These are phyloP conservation scores for Macrochelys suwanniensis DNA, from an alignment of 2,797 vertebrate genomes.

Conservation along the genomic window DNA sequence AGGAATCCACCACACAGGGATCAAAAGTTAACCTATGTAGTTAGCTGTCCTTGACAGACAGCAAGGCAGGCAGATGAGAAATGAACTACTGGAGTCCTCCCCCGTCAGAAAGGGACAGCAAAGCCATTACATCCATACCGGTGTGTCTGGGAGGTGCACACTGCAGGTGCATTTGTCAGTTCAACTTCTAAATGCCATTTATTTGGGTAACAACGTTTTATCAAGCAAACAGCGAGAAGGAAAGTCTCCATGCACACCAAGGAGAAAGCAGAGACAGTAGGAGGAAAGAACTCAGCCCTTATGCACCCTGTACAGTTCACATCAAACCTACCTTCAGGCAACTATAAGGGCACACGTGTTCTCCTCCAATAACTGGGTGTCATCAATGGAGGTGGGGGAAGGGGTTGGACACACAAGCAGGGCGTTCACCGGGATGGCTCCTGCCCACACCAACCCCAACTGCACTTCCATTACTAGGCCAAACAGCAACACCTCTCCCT, in stretches of 20 bases:
- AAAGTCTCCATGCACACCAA: not conserved
- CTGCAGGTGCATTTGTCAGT: not conserved
- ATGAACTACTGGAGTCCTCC: too few species aligned
- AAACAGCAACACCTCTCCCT: not conserved
- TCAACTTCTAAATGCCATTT: not conserved
- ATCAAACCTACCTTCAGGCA: not conserved
- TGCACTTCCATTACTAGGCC: not conserved
- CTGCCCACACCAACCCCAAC: too few species aligned
- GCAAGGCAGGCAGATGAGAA: not conserved
- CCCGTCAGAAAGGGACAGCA: not conserved
- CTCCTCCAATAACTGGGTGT: not conserved
- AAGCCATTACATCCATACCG: not conserved
- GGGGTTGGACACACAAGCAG: too few species aligned
- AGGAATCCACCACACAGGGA: not conserved
- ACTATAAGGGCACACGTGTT: not conserved
- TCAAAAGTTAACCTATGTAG: not conserved
- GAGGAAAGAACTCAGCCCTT: not conserved
- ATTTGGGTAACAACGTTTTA: not conserved
- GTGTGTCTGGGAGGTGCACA: not conserved
- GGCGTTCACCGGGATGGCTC: too few species aligned
- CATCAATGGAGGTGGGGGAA: too few species aligned
- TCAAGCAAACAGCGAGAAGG: too few species aligned
- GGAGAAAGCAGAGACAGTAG: not conserved
- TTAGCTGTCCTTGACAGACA: not conserved
- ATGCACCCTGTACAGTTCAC: not conserved